These are phyloP conservation scores for Oryzias dopingdopingensis DNA, from an alignment of 2,797 vertebrate species.

Conservation along the genomic window DNA sequence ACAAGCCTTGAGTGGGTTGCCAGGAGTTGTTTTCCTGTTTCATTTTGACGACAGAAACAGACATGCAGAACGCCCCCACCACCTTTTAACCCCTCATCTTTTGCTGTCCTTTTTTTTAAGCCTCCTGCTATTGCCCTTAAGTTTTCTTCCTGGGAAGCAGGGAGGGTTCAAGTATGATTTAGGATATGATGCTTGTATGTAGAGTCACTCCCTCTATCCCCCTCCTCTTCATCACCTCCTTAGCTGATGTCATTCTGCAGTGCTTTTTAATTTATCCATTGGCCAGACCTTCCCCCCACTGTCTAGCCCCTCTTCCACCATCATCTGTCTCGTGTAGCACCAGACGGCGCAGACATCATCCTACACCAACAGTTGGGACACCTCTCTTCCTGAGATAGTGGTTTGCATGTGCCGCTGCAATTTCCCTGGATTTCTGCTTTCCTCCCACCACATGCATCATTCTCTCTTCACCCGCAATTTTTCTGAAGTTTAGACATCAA, in stretches of 20 bases:
- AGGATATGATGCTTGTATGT: constrained; percentile 46
- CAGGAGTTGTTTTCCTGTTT: constrained; percentile 61
- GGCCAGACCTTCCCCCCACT: constrained; percentile 29
- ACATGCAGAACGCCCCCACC: constrained; percentile 30
- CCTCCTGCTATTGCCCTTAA: constrained; percentile 40
- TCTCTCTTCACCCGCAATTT: constrained; percentile 28
- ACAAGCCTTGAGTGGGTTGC: constrained; percentile 61
- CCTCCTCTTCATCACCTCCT: constrained; percentile 43
- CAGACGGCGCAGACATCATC: constrained; percentile 59
- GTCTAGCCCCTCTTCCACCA: constrained; percentile 42
- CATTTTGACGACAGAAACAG: constrained; percentile 52
- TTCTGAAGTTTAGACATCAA: constrained; percentile 27
- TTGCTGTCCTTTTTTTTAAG: constrained; percentile 46
- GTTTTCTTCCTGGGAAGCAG: constrained; percentile 41
- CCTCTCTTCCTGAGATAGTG: constrained; percentile 30
- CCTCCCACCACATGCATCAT: constrained; percentile 17
- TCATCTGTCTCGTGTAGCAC: constrained; percentile 55
- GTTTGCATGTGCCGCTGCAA: constrained; percentile 7
- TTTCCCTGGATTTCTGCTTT: constrained; percentile 4
- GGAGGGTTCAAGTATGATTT: constrained; percentile 60
- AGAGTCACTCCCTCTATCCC: constrained; percentile 34
- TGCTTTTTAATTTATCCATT: constrained; percentile 66
- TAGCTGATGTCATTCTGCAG: constrained; percentile 74
- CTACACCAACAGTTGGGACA: constrained; percentile 32
- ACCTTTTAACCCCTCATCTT: constrained; percentile 17